Evolutionary conservation across 1,140 invertebrate genomes (phyloP).

Genomic region (Lordiphosa mommai): DNA sequence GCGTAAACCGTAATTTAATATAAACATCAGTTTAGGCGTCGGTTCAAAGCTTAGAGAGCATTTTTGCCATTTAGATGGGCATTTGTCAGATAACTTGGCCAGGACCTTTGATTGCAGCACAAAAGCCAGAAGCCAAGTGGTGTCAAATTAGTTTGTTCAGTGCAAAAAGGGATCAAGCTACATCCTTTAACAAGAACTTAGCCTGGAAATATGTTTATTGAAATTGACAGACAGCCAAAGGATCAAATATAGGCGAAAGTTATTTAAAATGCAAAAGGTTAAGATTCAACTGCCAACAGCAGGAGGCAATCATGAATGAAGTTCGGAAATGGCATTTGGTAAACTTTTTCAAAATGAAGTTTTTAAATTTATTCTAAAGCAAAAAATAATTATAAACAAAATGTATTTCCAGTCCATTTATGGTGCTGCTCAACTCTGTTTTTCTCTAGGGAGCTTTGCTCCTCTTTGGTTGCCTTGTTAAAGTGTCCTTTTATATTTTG

Average conservation of each 20-base stretch:
- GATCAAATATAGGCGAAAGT: not conserved
- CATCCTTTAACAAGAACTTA: not conserved
- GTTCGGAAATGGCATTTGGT: too few relatives aligned
- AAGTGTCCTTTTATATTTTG: too few relatives aligned
- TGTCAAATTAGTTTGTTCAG: constrained; percentile 33
- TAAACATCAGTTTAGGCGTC: constrained; percentile 56
- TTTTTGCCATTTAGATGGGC: constrained; percentile 52
- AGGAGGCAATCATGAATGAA: not conserved
- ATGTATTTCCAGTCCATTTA: too few relatives aligned
- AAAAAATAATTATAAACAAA: not conserved
- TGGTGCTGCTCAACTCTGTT: too few relatives aligned
- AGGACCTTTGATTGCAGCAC: constrained; percentile 52
- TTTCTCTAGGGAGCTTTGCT: too few relatives aligned
- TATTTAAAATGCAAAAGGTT: not conserved
- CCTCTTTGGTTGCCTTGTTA: too few relatives aligned
- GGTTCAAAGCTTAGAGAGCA: constrained; percentile 22
- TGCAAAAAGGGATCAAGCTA: too few relatives aligned
- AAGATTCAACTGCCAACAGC: constrained; percentile 15
- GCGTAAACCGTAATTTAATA: constrained; percentile 66
- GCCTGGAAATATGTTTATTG: constrained; percentile 7
- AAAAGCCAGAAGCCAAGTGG: constrained; percentile 24
- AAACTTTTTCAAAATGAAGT: constrained; percentile 8
- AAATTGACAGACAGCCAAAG: not conserved
- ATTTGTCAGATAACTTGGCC: constrained; percentile 62
- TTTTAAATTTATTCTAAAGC: not conserved